Evolutionary conservation across 2,113 vertebrate genomes (phyloP).

Genomic region (Alexandromys fortis): DNA sequence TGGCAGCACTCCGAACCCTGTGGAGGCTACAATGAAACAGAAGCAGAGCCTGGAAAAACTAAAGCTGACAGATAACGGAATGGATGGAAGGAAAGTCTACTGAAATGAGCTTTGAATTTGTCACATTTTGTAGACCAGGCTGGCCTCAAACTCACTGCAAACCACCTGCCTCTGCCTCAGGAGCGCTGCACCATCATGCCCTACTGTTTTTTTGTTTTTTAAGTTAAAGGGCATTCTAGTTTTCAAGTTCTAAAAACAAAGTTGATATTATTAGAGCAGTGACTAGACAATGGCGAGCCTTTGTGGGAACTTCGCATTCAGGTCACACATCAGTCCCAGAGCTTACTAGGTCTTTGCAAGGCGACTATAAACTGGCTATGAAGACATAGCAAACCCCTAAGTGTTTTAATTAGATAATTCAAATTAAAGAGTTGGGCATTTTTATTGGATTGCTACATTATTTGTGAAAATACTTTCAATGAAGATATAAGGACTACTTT

Average conservation of each 20-base stretch:
- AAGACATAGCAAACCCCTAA: not conserved
- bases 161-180: not conserved
- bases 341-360: not conserved
- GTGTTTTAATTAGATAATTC: not conserved
- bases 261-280: not conserved
- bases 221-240: conserved; percentile 15
- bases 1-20: not conserved
- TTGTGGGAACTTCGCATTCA: not conserved
- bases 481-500: not conserved
- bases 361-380: not conserved
- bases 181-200: not conserved
- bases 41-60: not conserved
- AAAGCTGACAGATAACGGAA: not conserved
- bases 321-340: not conserved
- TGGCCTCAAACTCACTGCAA: not conserved
- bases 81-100: not conserved
- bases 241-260: conserved; percentile 15
- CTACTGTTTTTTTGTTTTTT: not conserved
- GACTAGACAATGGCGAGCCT: not conserved
- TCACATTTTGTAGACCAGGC: not conserved
- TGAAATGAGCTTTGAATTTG: not conserved
- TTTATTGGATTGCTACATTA: not conserved
- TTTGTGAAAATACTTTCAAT: not conserved
- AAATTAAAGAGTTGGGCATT: not conserved
- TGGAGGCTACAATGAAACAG: not conserved